Evolutionary conservation across 2,888 invertebrate species (phyloP).

Genomic region (Mayetiola destructor): DNA sequence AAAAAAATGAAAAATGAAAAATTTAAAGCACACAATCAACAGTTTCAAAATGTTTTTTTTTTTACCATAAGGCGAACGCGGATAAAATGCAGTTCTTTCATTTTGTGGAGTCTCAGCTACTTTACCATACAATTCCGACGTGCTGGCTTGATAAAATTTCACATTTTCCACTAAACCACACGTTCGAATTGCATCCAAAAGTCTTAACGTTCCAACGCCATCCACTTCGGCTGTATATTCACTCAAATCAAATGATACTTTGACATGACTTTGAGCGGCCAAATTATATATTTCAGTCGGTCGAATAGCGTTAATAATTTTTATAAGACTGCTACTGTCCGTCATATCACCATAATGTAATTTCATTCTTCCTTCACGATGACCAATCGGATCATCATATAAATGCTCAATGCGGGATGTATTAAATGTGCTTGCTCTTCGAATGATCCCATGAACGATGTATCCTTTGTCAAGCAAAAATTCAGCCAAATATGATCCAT

Average conservation of each 20-base stretch:
- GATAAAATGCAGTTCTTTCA: slow-evolving; percentile 92
- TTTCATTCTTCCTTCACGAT: slow-evolving; percentile 78
- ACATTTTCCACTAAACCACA: slow-evolving; percentile 68
- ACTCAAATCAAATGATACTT: slow-evolving; percentile 95
- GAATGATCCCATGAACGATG: slow-evolving; percentile 87
- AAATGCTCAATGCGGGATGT: slow-evolving; percentile 92
- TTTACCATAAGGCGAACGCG: slow-evolving; percentile 86
- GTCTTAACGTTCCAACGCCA: slow-evolving; percentile 80
- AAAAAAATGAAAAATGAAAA: background rate
- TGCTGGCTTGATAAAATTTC: slow-evolving; percentile 89
- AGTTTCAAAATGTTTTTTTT: slow-evolving; percentile 17
- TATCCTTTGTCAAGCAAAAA: slow-evolving; percentile 84
- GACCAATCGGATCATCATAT: slow-evolving; percentile 78
- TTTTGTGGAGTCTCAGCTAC: slow-evolving; percentile 84
- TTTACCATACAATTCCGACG: slow-evolving; percentile 89
- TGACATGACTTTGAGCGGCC: slow-evolving; percentile 97
- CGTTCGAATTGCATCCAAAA: slow-evolving; percentile 83
- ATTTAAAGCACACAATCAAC: background rate
- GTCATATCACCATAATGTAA: slow-evolving; percentile 98
- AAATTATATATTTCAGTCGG: slow-evolving; percentile 96
- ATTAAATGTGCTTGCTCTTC: slow-evolving; percentile 91
- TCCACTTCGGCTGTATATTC: slow-evolving; percentile 99
- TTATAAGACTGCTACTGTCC: slow-evolving; percentile 87
- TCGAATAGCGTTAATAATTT: slow-evolving; percentile 49
- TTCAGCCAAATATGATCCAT: slow-evolving; percentile 95